Conservation (phyloP, 2,888 invertebrate species). For the Volucella inanis region DNA sequence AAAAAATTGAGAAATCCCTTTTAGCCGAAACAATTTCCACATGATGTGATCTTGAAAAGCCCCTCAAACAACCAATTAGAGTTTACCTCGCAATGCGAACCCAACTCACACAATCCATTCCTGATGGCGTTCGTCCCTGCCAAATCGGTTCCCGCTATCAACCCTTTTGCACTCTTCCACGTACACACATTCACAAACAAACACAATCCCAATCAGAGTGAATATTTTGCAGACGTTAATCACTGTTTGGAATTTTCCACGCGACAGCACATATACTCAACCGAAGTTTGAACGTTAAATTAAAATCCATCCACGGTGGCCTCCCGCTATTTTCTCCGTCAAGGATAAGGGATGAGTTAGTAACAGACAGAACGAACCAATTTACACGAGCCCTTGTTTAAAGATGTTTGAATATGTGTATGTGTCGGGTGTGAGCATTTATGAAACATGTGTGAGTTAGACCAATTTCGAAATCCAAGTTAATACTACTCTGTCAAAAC, state of each 20-base stretch:
- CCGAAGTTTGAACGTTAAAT: conserved; percentile 73
- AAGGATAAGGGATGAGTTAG: conserved; percentile 58
- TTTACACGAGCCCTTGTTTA: no score
- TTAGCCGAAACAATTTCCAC: conserved; percentile 71
- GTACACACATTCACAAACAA: conserved; percentile 17
- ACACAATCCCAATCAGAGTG: conserved; percentile 24
- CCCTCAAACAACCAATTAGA: conserved; percentile 74
- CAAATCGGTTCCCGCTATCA: conserved; percentile 27
- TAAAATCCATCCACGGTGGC: conserved; percentile 68
- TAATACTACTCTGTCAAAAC: conserved; percentile 74
- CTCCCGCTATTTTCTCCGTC: conserved; percentile 5
- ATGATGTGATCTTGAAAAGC: conserved; percentile 74
- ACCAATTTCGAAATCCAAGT: conserved; percentile 72
- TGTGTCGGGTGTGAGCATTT: neutral
- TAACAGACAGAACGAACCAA: conserved; percentile 20
- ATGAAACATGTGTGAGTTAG: conserved; percentile 63
- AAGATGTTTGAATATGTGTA: neutral
- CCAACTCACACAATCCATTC: conserved; percentile 25
- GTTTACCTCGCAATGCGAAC: conserved; percentile 68
- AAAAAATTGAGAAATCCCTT: conserved; percentile 58
- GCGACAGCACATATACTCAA: conserved; percentile 68
- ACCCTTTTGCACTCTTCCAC: conserved; percentile 43
- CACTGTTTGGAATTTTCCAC: conserved; percentile 74
- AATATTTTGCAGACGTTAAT: conserved; percentile 72
- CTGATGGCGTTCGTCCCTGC: neutral